phyloP scores from a whole-genome alignment of 2,888 invertebrate genomes.

The Salpingus planirostris region DNA sequence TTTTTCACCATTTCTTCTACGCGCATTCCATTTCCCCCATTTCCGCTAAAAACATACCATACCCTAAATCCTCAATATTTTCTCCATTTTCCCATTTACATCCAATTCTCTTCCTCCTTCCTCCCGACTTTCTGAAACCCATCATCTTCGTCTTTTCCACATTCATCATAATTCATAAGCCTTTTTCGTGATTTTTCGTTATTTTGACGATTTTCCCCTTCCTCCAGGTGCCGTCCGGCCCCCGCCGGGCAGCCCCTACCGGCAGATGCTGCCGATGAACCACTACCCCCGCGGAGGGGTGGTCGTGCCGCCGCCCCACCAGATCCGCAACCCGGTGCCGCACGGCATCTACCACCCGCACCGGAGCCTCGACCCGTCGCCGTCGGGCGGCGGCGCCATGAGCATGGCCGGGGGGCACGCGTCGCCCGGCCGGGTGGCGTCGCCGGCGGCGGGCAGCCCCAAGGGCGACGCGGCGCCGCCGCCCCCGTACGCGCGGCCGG shows the following conservation, averaged over 20 bases:
- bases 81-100: no score
- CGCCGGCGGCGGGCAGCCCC: slow-evolving; percentile 39
- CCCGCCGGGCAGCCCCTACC: slow-evolving; percentile 19
- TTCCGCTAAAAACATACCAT: no score
- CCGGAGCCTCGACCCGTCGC: slow-evolving; percentile 47
- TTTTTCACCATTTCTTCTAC: no score
- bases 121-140: no score
- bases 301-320: slow-evolving; percentile 15
- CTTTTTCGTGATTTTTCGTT: no score
- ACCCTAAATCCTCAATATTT: no score
- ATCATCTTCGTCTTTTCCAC: no score
- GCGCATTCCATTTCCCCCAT: no score
- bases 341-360: slow-evolving; percentile 43
- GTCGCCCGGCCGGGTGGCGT: slow-evolving; percentile 33
- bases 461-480: slow-evolving; percentile 27
- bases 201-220: no score
- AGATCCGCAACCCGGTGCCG: slow-evolving; percentile 16
- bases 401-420: slow-evolving; percentile 35
- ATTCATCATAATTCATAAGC: no score
- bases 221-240: slow-evolving; percentile 17
- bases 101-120: no score
- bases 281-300: slow-evolving; percentile 24
- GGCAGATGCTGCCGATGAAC: slow-evolving; percentile 27
- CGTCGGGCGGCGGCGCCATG: slow-evolving; percentile 47
- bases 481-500: slow-evolving; percentile 15